These are phyloP conservation scores for Poeciliopsis infans DNA, from an alignment of 2,797 vertebrate genomes.

Conservation along the genomic window DNA sequence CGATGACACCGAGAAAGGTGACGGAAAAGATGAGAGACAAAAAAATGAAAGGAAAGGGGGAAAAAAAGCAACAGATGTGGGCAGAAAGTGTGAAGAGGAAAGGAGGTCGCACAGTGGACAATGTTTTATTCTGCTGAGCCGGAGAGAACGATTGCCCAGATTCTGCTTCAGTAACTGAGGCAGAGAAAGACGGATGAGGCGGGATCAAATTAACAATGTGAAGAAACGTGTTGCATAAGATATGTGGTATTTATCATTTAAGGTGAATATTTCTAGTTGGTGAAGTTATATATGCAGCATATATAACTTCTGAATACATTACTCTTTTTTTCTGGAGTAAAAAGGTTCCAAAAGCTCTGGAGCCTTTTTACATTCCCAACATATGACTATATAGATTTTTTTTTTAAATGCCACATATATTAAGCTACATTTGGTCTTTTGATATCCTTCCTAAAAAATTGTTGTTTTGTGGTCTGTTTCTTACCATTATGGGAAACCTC, in stretches of 20 bases:
- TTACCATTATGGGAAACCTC: slow-evolving; percentile 32
- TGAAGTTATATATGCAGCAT: background rate
- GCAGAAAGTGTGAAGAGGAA: slow-evolving; percentile 47
- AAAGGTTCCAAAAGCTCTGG: too few relatives aligned
- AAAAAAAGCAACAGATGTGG: background rate
- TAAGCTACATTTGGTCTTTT: slow-evolving; percentile 13
- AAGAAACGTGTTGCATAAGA: background rate
- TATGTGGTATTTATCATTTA: background rate
- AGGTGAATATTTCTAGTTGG: background rate
- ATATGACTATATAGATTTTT: background rate
- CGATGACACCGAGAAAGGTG: slow-evolving; percentile 35
- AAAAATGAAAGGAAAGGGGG: slow-evolving; percentile 4
- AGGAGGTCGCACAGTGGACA: slow-evolving; percentile 61
- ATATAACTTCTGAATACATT: too few relatives aligned
- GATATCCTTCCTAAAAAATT: slow-evolving; percentile 42
- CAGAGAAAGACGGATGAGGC: slow-evolving; percentile 11
- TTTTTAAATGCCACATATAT: slow-evolving; percentile 3
- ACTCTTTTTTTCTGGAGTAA: too few relatives aligned
- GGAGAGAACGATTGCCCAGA: slow-evolving; percentile 38
- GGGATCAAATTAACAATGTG: background rate
- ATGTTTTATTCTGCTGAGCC: slow-evolving; percentile 48
- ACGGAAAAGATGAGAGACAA: slow-evolving; percentile 14
- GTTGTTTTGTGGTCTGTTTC: slow-evolving; percentile 34
- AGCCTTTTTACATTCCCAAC: background rate
- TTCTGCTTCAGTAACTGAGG: slow-evolving; percentile 30